Percentiles rank a stretch among this genome's conserved stretches.
Conservation (phyloP, 2,888 invertebrate species). For the Ornithoptera alexandrae region DNA sequence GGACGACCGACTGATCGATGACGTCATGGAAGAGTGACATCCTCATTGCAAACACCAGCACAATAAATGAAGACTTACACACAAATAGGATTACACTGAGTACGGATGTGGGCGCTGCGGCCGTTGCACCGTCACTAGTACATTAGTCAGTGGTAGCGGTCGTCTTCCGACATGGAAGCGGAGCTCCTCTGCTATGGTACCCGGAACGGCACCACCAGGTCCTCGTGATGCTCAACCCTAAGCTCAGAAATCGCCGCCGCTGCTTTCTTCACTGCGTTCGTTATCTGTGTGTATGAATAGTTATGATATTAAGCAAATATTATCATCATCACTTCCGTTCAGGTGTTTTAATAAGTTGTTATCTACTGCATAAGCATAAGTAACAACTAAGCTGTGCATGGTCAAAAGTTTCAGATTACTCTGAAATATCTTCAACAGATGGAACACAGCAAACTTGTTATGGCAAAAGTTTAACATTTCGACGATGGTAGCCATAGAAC, state of each 20-base stretch:
- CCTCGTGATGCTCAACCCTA: constrained; percentile 93
- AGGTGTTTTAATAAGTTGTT: no score
- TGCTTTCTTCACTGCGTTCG: constrained; percentile 83
- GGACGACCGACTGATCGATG: background rate
- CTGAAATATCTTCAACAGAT: no score
- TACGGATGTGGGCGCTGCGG: background rate
- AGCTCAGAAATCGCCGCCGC: constrained; percentile 87
- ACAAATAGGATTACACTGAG: constrained; percentile 16
- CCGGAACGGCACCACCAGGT: constrained; percentile 92
- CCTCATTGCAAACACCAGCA: background rate
- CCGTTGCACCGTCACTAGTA: constrained; percentile 9
- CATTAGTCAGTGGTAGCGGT: constrained; percentile 21
- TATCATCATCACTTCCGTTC: no score
- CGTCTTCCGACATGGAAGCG: constrained; percentile 38
- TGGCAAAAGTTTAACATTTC: no score
- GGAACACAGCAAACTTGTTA: no score
- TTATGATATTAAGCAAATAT: no score
- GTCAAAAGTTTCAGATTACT: no score
- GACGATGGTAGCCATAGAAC: no score
- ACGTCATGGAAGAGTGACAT: background rate
- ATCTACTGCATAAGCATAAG: no score
- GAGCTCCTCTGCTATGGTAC: constrained; percentile 80
- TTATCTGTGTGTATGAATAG: constrained; percentile 78
- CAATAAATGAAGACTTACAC: constrained; percentile 9
- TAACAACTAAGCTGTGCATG: no score